A percentile compares a stretch with the other conserved stretches of the same genome.
Conservation (phyloP, 1,140 invertebrate genomes). For the Ooceraea biroi region DNA sequence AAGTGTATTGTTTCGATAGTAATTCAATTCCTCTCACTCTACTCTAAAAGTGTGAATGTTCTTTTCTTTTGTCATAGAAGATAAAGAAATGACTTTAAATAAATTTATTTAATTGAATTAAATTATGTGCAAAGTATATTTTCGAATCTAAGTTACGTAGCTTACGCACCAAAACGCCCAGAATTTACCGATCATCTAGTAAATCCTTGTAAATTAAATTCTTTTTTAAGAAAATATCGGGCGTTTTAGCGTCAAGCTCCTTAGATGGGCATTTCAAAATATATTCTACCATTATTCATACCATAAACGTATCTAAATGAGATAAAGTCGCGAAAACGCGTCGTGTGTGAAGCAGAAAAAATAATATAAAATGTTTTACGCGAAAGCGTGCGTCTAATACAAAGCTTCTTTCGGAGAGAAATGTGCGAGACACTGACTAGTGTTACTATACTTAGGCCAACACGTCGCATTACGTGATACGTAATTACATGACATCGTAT, state of each 20-base stretch:
- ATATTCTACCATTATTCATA: too few species aligned
- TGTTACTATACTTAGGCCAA: constrained; percentile 43
- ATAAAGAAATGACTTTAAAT: background rate
- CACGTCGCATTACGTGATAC: constrained; percentile 23
- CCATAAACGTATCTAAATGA: background rate
- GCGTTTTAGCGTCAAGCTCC: too few species aligned
- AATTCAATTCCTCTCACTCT: background rate
- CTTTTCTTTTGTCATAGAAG: background rate
- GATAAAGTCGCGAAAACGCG: background rate
- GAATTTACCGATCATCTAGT: too few species aligned
- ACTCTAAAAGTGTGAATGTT: background rate
- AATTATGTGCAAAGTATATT: background rate
- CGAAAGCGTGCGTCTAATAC: background rate
- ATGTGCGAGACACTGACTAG: constrained; percentile 25
- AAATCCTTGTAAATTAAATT: background rate
- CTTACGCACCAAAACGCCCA: background rate
- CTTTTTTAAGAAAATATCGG: background rate
- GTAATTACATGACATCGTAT: background rate
- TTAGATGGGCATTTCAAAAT: too few species aligned
- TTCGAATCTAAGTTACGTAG: background rate
- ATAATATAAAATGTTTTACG: background rate
- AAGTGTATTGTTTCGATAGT: background rate
- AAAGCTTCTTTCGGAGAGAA: constrained; percentile 10
- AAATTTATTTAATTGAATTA: background rate
- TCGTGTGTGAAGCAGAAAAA: background rate